A percentile compares a stretch with the other conserved stretches of the same genome.
These are phyloP conservation scores for Brachylomia viminalis DNA, from an alignment of 2,888 invertebrate species.

Conservation along the genomic window DNA sequence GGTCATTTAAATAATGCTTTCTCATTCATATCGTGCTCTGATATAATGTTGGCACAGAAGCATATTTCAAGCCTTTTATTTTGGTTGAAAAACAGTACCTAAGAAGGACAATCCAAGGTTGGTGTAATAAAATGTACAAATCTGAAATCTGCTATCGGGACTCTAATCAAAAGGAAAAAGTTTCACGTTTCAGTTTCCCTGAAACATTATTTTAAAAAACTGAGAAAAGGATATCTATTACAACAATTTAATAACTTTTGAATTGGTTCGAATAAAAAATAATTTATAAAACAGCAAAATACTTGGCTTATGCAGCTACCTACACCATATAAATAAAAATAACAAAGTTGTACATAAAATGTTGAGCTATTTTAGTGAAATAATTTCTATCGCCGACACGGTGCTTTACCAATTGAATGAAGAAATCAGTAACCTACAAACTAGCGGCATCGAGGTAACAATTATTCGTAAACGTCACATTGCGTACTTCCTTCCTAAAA, in stretches of 20 bases:
- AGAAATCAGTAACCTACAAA: slow-evolving; percentile 36
- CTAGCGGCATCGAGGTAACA: slow-evolving; percentile 36
- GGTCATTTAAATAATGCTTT: slow-evolving; percentile 52
- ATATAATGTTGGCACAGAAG: not conserved
- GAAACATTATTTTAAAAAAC: not conserved
- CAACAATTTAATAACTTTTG: not conserved
- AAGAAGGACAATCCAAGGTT: not conserved
- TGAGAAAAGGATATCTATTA: not conserved
- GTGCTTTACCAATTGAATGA: slow-evolving; percentile 27
- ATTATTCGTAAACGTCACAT: slow-evolving; percentile 49
- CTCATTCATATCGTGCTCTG: slow-evolving; percentile 6
- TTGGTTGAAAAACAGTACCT: not conserved
- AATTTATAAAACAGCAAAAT: not conserved
- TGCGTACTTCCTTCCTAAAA: slow-evolving; percentile 49
- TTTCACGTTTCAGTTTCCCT: not conserved
- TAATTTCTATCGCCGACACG: slow-evolving; percentile 22
- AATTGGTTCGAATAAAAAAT: slow-evolving; percentile 1
- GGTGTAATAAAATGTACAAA: not conserved
- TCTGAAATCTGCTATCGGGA: not conserved
- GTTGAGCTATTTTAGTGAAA: slow-evolving; percentile 19
- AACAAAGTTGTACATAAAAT: not conserved
- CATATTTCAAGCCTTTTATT: not conserved
- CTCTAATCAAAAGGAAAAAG: slow-evolving; percentile 16
- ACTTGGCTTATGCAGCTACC: not conserved
- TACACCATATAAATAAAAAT: not conserved